Percentiles rank a stretch among this genome's conserved stretches.
Evolutionary conservation across 2,113 vertebrate species (phyloP).

Genomic region (Arizona elegans): DNA sequence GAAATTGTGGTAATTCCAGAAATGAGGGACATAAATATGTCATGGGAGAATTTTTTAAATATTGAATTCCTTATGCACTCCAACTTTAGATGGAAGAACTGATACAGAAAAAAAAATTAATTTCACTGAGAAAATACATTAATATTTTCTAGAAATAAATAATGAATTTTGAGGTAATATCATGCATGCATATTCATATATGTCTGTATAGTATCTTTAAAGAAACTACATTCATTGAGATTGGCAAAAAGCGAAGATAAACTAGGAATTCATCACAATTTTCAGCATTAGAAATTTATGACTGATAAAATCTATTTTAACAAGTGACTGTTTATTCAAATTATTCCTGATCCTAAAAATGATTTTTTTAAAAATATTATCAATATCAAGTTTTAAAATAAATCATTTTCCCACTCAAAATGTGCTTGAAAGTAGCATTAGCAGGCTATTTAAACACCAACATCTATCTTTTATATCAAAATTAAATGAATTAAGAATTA

Average conservation of each 20-base stretch:
- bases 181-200: neutral
- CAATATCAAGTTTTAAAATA: neutral
- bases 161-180: constrained; percentile 23
- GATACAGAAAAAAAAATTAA: constrained; percentile 10
- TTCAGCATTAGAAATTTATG: neutral
- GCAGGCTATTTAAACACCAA: neutral
- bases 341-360: neutral
- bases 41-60: constrained; percentile 55
- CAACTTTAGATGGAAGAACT: constrained; percentile 40
- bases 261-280: neutral
- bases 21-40: constrained; percentile 50
- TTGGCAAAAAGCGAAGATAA: neutral
- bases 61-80: constrained; percentile 20
- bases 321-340: neutral
- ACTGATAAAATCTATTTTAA: neutral
- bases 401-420: neutral
- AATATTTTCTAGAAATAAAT: constrained; percentile 27
- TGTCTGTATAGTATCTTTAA: neutral
- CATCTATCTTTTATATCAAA: neutral
- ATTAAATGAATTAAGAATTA: neutral
- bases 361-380: neutral
- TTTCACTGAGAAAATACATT: constrained; percentile 30
- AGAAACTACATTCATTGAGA: neutral
- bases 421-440: neutral
- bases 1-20: constrained; percentile 48